Evolutionary conservation across 2,113 vertebrate genomes (phyloP).

Genomic region (Pao palembangensis): DNA sequence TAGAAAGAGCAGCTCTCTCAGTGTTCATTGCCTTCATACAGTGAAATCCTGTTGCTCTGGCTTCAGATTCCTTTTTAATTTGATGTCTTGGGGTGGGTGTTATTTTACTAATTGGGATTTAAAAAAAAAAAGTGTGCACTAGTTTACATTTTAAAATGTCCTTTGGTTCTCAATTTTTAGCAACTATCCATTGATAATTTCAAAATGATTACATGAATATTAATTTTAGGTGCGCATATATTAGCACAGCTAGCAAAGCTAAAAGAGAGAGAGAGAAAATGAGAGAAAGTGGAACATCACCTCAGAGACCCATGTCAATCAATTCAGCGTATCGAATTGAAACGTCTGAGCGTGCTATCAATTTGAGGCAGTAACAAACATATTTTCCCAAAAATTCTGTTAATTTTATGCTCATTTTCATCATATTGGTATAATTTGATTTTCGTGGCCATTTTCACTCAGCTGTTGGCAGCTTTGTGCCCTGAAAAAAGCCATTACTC

Average conservation of each 20-base stretch:
- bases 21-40: constrained; percentile 7
- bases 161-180: not conserved
- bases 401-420: no score
- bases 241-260: not conserved
- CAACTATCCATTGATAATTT: constrained; percentile 19
- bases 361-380: no score
- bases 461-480: constrained; percentile 38
- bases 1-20: not conserved
- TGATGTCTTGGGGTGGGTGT: constrained; percentile 26
- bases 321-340: no score
- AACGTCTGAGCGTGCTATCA: no score
- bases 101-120: constrained; percentile 11
- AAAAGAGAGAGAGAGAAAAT: no score
- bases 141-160: not conserved
- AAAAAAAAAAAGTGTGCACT: constrained; percentile 1
- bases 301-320: no score
- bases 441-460: constrained; percentile 22
- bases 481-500: constrained; percentile 42
- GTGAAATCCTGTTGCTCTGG: constrained; percentile 1
- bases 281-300: no score
- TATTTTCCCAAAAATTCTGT: no score
- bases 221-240: not conserved
- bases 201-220: not conserved
- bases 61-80: constrained; percentile 6
- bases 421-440: no score